Evolutionary conservation across 2,888 invertebrate species (phyloP).

Genomic region (Hemithea aestivaria): DNA sequence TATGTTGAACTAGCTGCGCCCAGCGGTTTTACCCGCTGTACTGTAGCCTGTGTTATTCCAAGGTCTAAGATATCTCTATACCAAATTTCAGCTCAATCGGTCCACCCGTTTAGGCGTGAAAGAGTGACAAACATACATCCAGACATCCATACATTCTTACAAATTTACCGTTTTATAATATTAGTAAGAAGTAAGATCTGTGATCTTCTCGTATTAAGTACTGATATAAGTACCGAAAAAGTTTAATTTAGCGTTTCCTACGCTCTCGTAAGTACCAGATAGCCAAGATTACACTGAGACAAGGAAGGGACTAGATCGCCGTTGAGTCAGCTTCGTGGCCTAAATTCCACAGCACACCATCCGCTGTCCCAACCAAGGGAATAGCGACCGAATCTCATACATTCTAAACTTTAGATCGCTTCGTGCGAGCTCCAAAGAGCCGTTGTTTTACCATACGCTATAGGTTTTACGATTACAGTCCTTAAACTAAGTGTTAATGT

Average conservation of each 20-base stretch:
- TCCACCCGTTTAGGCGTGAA: too few relatives aligned
- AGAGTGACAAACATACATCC: too few relatives aligned
- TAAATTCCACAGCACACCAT: constrained; percentile 73
- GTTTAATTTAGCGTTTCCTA: constrained; percentile 7
- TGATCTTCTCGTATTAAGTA: too few relatives aligned
- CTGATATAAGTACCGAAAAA: constrained; percentile 10
- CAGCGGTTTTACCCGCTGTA: too few relatives aligned
- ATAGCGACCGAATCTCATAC: constrained; percentile 38
- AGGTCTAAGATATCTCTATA: too few relatives aligned
- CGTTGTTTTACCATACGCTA: constrained; percentile 64
- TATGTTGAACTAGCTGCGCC: too few relatives aligned
- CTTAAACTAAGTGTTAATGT: constrained; percentile 36
- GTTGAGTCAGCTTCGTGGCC: constrained; percentile 74
- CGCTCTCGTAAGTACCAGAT: constrained; percentile 7
- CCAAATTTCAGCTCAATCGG: too few relatives aligned
- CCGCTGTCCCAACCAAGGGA: constrained; percentile 42
- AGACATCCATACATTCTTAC: too few relatives aligned
- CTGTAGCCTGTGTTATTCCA: too few relatives aligned
- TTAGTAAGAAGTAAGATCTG: too few relatives aligned
- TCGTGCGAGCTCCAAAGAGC: constrained; percentile 41
- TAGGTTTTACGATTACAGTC: constrained; percentile 48
- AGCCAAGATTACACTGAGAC: constrained; percentile 49
- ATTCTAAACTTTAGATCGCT: constrained; percentile 35
- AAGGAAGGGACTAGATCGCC: constrained; percentile 68
- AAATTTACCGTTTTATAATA: too few relatives aligned